Evolutionary conservation across 1,140 invertebrate species (phyloP).

Genomic region (Heliothis subflexa): DNA sequence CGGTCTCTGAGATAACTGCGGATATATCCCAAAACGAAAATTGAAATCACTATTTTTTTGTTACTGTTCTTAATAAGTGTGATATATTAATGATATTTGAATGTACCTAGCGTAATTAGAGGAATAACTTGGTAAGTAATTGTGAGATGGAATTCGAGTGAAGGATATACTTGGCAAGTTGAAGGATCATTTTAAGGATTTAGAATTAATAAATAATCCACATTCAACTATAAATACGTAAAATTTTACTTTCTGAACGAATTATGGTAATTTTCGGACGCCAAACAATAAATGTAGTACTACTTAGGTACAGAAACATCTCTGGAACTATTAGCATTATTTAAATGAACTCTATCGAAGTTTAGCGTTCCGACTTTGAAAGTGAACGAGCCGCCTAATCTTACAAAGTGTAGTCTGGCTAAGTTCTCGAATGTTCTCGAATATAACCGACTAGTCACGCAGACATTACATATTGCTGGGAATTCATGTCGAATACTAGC

Average conservation of each 20-base stretch:
- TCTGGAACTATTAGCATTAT: neutral
- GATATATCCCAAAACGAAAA: conserved; percentile 29
- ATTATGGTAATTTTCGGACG: neutral
- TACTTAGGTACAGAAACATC: neutral
- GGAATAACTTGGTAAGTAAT: neutral
- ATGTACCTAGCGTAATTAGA: neutral
- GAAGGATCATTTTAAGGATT: no score
- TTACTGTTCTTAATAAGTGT: neutral
- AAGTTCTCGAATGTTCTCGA: neutral
- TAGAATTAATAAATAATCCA: no score
- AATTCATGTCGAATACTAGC: neutral
- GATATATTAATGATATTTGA: no score
- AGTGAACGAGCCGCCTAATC: conserved; percentile 2
- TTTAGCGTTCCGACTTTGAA: conserved; percentile 10
- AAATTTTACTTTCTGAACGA: no score
- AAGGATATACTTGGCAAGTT: conserved; percentile 6
- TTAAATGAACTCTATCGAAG: conserved; percentile 6
- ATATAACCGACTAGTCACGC: conserved; percentile 4
- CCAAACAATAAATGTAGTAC: neutral
- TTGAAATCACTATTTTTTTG: conserved; percentile 20
- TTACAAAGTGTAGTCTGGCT: neutral
- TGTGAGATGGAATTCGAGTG: neutral
- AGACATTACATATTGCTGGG: neutral
- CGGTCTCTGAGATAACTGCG: conserved; percentile 31
- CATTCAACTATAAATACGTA: no score